Evolutionary conservation across 2,113 vertebrate species (phyloP), one percentile per base, ranked within the genome.

Genomic region (Peromyscus leucopus): DNA sequence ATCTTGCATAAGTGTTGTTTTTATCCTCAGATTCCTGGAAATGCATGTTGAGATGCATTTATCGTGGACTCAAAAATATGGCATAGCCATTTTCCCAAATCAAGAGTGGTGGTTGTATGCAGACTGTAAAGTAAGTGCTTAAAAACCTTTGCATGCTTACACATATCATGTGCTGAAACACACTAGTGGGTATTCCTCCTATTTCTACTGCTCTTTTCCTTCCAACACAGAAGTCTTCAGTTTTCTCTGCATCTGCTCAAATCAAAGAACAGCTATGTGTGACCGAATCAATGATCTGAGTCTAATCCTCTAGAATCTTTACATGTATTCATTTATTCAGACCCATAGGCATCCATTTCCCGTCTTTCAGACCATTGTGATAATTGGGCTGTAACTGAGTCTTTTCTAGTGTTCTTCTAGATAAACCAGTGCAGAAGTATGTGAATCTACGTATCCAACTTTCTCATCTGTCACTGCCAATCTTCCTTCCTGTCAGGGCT

Each of bases 181-280:
- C 33, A 71, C 21, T 11, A 71, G 78, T 39, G 89, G 59, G 26
- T 69, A 16, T 36, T 90, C 15, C 84, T 78, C 75, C 42, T 79
- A 7, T 74, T 85, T 87, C 63, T 33, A 22, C 36, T n/a, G 79
- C 3, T 8, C 2, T 90, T 19, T 87, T 4, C 21, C 0, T 80
- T 46, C 24, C 26, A 61, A 74, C 28, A 95, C 51, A 12, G 24
- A 76, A 82, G 21, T 31, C 42, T 92, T 57, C 63, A 24, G 0
- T 79, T 94, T 96, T 61, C 21, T 31, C n/a, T 69, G 59, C 21
- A 76, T 96, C 36, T 84, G 65, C 28, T 46, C 83, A 92, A 85
- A 67, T 72, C 5, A 36, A 74, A 92, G 90, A 97, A 89, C 19
- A 92, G 42, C 57, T 39, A 33, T 0, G 5, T 26, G 51, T 69